These are phyloP conservation scores for Pachyseris speciosa DNA, from an alignment of 64 coral and sea anemone genomes.

Conservation along the genomic window DNA sequence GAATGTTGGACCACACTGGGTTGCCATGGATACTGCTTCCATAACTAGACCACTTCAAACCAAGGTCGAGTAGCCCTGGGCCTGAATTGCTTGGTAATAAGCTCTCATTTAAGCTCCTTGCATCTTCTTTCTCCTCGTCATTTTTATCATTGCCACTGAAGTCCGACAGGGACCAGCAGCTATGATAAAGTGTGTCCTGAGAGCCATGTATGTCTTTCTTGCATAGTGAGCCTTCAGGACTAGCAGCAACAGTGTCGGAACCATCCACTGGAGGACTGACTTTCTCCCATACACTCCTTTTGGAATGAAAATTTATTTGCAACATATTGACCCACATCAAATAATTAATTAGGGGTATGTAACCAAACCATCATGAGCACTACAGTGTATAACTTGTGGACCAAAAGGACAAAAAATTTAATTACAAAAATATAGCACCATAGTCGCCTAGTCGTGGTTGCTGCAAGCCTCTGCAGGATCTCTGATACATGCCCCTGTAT, in stretches of 20 bases:
- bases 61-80: constrained; percentile 74
- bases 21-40: constrained; percentile 50
- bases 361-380: too few relatives aligned
- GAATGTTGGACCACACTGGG: constrained; percentile 86
- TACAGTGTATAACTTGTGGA: too few relatives aligned
- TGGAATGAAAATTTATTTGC: constrained; percentile 4
- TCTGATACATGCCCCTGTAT: too few relatives aligned
- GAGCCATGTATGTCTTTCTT: constrained; percentile 88
- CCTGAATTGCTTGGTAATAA: constrained; percentile 78
- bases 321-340: too few relatives aligned
- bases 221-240: not conserved
- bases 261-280: constrained; percentile 35
- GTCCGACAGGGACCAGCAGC: constrained; percentile 96
- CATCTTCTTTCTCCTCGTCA: constrained; percentile 72
- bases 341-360: too few relatives aligned
- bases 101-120: constrained; percentile 80
- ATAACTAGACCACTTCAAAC: constrained; percentile 84
- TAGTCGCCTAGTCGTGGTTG: too few relatives aligned
- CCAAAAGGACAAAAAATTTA: too few relatives aligned
- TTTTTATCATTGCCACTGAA: constrained; percentile 34
- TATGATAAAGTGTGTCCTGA: constrained; percentile 95
- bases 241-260: not conserved
- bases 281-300: constrained; percentile 98
- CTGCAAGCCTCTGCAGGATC: too few relatives aligned
- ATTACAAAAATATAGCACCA: too few relatives aligned